These are phyloP conservation scores for Penelope pileata DNA, from an alignment of 2,113 vertebrate genomes.

Conservation along the genomic window DNA sequence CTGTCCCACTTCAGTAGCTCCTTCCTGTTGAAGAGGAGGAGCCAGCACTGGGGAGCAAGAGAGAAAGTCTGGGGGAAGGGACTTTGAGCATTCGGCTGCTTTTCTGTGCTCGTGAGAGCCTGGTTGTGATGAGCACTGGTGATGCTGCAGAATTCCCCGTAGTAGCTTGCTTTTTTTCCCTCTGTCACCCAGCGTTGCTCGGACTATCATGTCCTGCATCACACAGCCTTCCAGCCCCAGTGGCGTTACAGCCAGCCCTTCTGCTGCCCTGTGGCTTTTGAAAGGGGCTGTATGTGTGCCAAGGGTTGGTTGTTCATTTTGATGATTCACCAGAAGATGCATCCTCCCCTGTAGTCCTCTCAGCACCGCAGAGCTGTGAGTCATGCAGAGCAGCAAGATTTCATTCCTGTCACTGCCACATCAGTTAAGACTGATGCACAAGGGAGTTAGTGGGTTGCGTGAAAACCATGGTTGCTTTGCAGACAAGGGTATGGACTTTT, in stretches of 20 bases:
- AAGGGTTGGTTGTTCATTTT: neutral
- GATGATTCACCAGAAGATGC: neutral
- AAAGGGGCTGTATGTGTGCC: neutral
- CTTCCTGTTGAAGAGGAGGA: neutral
- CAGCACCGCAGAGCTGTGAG: conserved; percentile 4
- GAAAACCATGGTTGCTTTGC: neutral
- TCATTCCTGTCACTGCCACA: neutral
- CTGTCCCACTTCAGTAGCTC: neutral
- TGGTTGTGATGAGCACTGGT: no score
- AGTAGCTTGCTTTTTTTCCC: neutral
- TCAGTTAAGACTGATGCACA: neutral
- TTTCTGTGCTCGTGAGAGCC: neutral
- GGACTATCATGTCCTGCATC: no score
- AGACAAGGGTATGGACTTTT: neutral
- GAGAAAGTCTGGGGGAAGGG: rapidly evolving
- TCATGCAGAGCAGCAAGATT: neutral
- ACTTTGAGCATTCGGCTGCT: no score
- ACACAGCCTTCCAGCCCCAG: neutral
- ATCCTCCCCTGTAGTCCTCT: neutral
- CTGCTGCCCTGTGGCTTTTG: neutral
- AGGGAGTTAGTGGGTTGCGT: neutral
- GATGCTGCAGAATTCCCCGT: neutral
- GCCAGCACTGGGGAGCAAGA: neutral
- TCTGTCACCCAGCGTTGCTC: no score
- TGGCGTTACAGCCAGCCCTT: neutral